Base-by-base conservation (phyloP, 2,888 invertebrate genomes). In the Perithous albicinctus region DNA sequence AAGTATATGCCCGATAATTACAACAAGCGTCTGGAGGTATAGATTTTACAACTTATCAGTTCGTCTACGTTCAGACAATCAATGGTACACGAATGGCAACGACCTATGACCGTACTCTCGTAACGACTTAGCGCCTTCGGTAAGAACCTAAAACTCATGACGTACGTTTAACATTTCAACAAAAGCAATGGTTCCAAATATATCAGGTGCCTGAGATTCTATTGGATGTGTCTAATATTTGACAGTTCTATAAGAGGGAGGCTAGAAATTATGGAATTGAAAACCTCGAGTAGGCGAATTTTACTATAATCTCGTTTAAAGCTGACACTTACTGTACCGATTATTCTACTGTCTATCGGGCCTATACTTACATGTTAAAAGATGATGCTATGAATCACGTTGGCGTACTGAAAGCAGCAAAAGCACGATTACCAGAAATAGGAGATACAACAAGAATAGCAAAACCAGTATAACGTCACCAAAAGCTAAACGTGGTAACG, bases 381-480 rank as follows among this genome's bases (percentile, higher is more conserved):
- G 23, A n/a, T n/a, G 46, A 46, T 8, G 7, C 18, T 5, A 35
- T 26, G 23, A 43, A 43, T 12, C 46, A 12, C n/a, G 23, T 26
- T 6, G 20, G 48, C 10, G 29, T 12, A 46, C 61, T 32, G 41
- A 61, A 43, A 61, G 61, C 72, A 61, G 35, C 26, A 23, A 6
- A 41, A 43, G 29, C 43, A 12, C 32, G 20, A 61, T 61, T 35
- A 72, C 32, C 48, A 46, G 41, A 48, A 59, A 32, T 3, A 3
- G 20, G 23, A 70, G 43, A 8, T n/a, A n/a, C n/a, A 59, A 35
- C 48, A 32, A 23, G 20, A 35, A 35, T 12, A 48, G 15, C 41
- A 43, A 41, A 29, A 56, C n/a, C 72, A 12, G 20, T 8, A n/a
- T n/a, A 61, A 61, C 72, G 43, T 70, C 59, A 18, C 12, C 32